phyloP scores from a whole-genome alignment of 1,140 invertebrate genomes.

The Macrocentrus cingulum region DNA sequence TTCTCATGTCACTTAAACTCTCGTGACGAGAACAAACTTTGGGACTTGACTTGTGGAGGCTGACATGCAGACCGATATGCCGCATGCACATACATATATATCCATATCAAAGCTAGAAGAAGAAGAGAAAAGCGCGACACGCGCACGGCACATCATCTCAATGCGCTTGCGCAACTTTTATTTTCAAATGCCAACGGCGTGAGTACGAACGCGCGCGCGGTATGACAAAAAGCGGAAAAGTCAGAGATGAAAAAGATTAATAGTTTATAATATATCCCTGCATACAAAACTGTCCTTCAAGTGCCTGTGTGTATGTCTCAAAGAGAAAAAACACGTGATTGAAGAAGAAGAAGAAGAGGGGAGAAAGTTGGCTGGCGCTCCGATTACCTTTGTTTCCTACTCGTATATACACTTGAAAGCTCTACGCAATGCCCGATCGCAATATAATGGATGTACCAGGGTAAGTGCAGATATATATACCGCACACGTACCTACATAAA shows the following conservation, averaged over 20 bases:
- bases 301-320: neutral
- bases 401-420: slow-evolving; percentile 3
- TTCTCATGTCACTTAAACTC: no score
- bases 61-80: neutral
- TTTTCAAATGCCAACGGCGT: slow-evolving; percentile 42
- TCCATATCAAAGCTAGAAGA: no score
- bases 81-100: neutral
- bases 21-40: no score
- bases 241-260: no score
- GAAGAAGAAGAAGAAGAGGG: neutral
- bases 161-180: slow-evolving; percentile 40
- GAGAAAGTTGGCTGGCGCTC: slow-evolving; percentile 2
- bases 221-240: neutral
- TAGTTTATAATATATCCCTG: neutral
- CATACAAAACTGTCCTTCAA: neutral
- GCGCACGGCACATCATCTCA: neutral
- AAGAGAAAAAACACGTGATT: neutral
- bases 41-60: no score
- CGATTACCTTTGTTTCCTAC: slow-evolving; percentile 14
- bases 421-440: neutral
- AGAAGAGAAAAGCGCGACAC: no score
- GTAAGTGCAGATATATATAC: neutral
- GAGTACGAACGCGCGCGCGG: neutral
- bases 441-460: slow-evolving; percentile 12
- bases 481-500: neutral